These are phyloP conservation scores for Prunella fulvescens DNA, from an alignment of 2,113 vertebrate species.

Conservation along the genomic window DNA sequence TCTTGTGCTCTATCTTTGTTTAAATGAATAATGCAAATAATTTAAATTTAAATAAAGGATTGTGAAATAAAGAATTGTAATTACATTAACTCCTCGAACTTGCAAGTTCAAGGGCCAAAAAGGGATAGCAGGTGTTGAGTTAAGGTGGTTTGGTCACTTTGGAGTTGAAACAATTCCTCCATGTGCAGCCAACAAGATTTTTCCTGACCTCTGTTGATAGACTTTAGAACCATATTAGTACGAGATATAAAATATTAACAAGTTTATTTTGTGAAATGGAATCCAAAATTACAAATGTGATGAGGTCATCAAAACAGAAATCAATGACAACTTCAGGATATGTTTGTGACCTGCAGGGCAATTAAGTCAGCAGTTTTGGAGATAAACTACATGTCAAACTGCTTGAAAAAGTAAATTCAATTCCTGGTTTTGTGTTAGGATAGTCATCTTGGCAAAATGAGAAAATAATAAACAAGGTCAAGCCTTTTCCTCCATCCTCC, in stretches of 20 bases:
- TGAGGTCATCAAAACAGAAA: conserved; percentile 17
- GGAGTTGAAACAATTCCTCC: neutral
- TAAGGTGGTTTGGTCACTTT: neutral
- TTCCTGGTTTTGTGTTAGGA: neutral
- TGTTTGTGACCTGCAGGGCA: neutral
- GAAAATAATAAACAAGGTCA: neutral
- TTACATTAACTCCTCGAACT: neutral
- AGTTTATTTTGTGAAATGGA: conserved; percentile 36
- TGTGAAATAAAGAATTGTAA: neutral
- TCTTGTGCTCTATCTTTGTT: neutral
- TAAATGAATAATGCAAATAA: neutral
- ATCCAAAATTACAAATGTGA: neutral
- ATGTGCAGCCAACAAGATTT: neutral
- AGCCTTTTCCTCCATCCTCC: neutral
- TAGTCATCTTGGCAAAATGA: neutral
- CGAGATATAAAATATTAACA: neutral
- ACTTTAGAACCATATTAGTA: neutral
- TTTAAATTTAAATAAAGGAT: neutral
- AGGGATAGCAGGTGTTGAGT: neutral
- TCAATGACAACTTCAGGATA: conserved; percentile 11
- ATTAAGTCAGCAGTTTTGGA: conserved; percentile 3
- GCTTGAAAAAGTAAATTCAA: neutral
- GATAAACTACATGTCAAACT: neutral
- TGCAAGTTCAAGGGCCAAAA: neutral
- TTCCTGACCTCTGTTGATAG: neutral